Base-by-base conservation (phyloP, 2,797 vertebrate genomes). In the Echeneis naucrates region DNA sequence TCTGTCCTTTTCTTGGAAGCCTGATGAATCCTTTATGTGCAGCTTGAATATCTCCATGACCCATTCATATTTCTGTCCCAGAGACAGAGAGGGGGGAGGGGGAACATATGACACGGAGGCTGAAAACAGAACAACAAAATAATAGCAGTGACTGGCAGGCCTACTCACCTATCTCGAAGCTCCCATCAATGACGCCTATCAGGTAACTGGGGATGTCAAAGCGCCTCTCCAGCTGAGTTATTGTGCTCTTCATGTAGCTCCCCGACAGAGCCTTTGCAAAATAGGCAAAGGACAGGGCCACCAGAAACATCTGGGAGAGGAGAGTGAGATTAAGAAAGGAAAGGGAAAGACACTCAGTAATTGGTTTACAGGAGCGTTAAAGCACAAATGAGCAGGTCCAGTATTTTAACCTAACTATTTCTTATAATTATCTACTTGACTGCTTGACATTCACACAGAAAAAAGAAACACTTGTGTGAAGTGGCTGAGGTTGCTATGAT, bases 81-180 rank as follows among this genome's bases (percentile, higher is more conserved):
- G 73, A 69, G 66, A 76, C 62, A 72, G 75, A 58, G 26, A 50
- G 48, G 62, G 65, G 56, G 38, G 45, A 63, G 75, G 54, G 61
- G 65, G 71, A 68, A 74, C 19, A 35, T 16, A 52, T 52, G 73
- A 86, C 62, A 77, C 23, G 58, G 69, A 68, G 44, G 65, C 63
- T 74, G 44, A 27, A 44, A 84, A 79, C 54, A 73, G 67, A 82
- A 69, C 64, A 78, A 72, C 80, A 76, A 75, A 73, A 85, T 81
- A 66, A 83, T 44, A 78, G 75, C 60, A 75, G 84, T 78, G 78
- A 77, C 63, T 70, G 70, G 60, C 54, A 66, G 75, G 63, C 32
- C 42, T 48, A 92, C 92, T 90, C 94, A 99, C 97, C 97, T 21
- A 97, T 91, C 92, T 99, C 97, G 79, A 98, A 99, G 90, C 96